phyloP scores from a whole-genome alignment of 1,140 invertebrate genomes.

The Rhysida immarginata region DNA sequence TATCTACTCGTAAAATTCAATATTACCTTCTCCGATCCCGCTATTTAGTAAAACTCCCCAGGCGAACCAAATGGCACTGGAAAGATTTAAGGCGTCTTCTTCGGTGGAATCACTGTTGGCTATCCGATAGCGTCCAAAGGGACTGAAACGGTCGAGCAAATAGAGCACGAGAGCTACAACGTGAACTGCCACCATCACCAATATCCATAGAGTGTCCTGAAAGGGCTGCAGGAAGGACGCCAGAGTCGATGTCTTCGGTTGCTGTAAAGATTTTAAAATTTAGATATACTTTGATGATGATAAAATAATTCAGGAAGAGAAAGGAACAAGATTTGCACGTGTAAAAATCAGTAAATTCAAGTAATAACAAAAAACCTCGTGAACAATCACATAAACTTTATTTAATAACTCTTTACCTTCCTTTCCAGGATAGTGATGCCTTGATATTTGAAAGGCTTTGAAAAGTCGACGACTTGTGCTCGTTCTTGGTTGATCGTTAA shows the following conservation, averaged over 20 bases:
- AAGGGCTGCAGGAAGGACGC: conserved; percentile 99
- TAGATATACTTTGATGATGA: background rate
- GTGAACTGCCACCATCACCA: conserved; percentile 95
- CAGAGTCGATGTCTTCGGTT: conserved; percentile 80
- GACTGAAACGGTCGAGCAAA: conserved; percentile 89
- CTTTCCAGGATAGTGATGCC: conserved; percentile 92
- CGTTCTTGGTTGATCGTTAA: conserved; percentile 96
- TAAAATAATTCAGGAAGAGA: background rate
- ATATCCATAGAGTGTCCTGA: conserved; percentile 93
- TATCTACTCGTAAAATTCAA: too few relatives aligned
- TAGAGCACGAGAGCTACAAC: conserved; percentile 94
- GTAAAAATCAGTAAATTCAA: too few relatives aligned
- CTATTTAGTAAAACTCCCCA: conserved; percentile 98
- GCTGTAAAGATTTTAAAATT: conserved; percentile 37
- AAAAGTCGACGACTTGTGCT: conserved; percentile 95
- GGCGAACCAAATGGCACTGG: conserved; percentile 98
- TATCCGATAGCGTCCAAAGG: conserved; percentile 84
- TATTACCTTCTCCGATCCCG: conserved; percentile 90
- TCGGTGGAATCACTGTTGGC: conserved; percentile 73
- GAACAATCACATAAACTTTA: background rate
- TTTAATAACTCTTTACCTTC: conserved; percentile 46
- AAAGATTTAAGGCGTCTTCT: conserved; percentile 93
- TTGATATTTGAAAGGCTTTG: conserved; percentile 98
- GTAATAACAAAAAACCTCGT: too few relatives aligned
- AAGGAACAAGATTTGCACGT: too few relatives aligned